Evolutionary conservation across 2,888 invertebrate genomes (phyloP).

Genomic region (Dilophus febrilis): DNA sequence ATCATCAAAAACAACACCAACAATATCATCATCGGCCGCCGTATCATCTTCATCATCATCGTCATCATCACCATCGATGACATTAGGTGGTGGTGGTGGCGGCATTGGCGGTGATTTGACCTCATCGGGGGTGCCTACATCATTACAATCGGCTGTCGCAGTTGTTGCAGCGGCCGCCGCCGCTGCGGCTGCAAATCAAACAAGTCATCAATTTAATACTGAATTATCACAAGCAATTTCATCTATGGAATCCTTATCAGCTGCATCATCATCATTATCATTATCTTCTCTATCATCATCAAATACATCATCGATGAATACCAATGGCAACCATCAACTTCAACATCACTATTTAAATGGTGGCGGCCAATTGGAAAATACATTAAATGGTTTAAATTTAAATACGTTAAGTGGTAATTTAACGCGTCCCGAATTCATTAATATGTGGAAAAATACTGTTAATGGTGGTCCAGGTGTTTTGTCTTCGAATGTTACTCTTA

Average conservation of each 20-base stretch:
- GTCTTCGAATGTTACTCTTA: too few relatives aligned
- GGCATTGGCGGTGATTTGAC: neutral
- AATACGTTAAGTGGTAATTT: conserved; percentile 47
- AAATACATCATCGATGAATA: conserved; percentile 31
- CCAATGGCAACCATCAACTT: too few relatives aligned
- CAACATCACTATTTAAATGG: too few relatives aligned
- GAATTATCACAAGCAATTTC: conserved; percentile 12
- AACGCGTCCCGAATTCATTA: conserved; percentile 56
- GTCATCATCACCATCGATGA: conserved; percentile 8
- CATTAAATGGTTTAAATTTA: too few relatives aligned
- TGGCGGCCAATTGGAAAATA: too few relatives aligned
- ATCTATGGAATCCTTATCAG: conserved; percentile 10
- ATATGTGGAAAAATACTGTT: conserved; percentile 55
- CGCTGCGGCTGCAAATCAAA: conserved; percentile 12
- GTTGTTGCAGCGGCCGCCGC: conserved; percentile 39
- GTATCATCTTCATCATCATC: conserved; percentile 4
- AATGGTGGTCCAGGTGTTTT: too few relatives aligned
- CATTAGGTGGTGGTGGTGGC: neutral
- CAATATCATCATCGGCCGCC: conserved; percentile 5
- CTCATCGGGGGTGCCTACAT: conserved; percentile 3
- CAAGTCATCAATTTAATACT: too few relatives aligned
- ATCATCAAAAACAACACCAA: too few relatives aligned
- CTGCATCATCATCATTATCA: too few relatives aligned
- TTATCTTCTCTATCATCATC: conserved; percentile 33
- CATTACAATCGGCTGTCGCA: conserved; percentile 1